Percentiles rank a stretch among this genome's conserved stretches.
Evolutionary conservation across 2,888 invertebrate species (phyloP).

Genomic region (Cephalotes varians): DNA sequence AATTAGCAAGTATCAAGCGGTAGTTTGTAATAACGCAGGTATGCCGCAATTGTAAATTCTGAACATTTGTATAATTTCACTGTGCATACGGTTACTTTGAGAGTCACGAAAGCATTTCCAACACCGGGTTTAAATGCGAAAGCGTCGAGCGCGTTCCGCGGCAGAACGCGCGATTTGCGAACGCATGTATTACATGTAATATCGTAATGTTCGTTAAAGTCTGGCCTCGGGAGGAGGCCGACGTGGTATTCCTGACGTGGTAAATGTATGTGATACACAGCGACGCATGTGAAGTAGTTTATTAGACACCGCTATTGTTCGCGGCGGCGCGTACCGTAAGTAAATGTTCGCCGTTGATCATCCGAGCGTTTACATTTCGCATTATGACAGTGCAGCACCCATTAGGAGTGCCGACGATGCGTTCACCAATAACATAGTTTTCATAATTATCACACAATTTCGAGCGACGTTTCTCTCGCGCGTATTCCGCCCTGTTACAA

Average conservation of each 20-base stretch:
- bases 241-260: constrained; percentile 60
- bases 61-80: constrained; percentile 1
- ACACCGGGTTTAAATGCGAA: constrained; percentile 51
- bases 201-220: constrained; percentile 18
- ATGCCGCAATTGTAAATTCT: background rate
- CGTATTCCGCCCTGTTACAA: background rate
- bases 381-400: constrained; percentile 2
- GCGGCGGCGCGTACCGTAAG: constrained; percentile 49
- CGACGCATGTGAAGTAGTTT: constrained; percentile 66
- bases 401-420: constrained; percentile 34
- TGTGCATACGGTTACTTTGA: background rate
- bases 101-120: constrained; percentile 7
- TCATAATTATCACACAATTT: constrained; percentile 35
- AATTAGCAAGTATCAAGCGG: constrained; percentile 22
- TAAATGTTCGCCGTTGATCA: constrained; percentile 58
- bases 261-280: constrained; percentile 60
- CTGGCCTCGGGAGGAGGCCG: constrained; percentile 54
- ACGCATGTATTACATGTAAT: constrained; percentile 47
- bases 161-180: constrained; percentile 43
- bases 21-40: background rate
- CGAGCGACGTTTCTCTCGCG: background rate
- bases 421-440: constrained; percentile 54
- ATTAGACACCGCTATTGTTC: constrained; percentile 65
- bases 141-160: constrained; percentile 3
- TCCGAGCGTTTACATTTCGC: constrained; percentile 51